A percentile compares a stretch with the other conserved stretches of the same genome.
phyloP scores from a whole-genome alignment of 2,113 vertebrate species.

The Daubentonia madagascariensis region DNA sequence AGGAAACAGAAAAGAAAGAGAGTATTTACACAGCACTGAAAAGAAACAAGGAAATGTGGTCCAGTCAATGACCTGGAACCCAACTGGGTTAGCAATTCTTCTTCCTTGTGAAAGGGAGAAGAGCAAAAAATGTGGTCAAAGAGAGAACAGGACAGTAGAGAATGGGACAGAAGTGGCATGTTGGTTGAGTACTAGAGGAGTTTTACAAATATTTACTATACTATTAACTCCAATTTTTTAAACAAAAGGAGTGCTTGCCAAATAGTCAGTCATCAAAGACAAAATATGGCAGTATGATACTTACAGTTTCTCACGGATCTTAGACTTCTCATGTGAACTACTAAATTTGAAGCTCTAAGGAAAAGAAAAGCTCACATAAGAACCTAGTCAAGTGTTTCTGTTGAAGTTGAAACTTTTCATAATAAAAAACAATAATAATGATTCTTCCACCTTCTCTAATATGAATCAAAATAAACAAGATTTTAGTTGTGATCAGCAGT shows the following conservation, averaged over 20 bases:
- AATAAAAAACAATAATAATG: neutral
- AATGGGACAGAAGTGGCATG: neutral
- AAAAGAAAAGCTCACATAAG: neutral
- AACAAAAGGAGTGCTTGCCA: constrained; percentile 29
- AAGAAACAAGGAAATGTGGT: neutral
- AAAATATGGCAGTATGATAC: neutral
- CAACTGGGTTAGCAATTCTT: neutral
- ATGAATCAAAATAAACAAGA: neutral
- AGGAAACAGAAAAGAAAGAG: neutral
- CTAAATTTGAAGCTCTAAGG: neutral
- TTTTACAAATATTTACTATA: neutral
- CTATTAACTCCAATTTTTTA: neutral
- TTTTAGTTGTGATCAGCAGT: neutral
- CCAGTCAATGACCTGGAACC: neutral
- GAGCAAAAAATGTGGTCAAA: neutral
- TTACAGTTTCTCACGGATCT: neutral
- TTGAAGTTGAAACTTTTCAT: neutral
- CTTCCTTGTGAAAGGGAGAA: neutral
- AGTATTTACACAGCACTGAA: neutral
- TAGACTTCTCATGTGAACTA: neutral
- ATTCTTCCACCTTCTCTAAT: neutral
- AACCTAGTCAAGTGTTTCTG: neutral
- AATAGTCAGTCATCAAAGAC: neutral
- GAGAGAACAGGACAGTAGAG: neutral
- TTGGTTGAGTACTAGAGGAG: neutral